phyloP scores from a whole-genome alignment of 2,113 vertebrate genomes.

The Urocynchramus pylzowi region DNA sequence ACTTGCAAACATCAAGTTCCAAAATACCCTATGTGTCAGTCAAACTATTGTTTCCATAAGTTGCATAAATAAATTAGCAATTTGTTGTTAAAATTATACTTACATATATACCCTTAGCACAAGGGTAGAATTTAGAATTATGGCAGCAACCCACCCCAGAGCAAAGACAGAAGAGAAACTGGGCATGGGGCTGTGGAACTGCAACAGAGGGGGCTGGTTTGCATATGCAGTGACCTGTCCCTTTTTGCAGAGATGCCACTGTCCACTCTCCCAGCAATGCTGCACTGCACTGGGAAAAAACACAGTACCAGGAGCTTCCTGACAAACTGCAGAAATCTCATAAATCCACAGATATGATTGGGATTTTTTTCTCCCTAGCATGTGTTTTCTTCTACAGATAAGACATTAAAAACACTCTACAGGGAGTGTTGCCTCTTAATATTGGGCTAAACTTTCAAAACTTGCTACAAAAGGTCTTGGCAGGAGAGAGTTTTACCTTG shows the following conservation, averaged over 20 bases:
- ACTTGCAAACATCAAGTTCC: background rate
- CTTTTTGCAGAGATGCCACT: background rate
- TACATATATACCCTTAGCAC: background rate
- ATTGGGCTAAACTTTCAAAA: background rate
- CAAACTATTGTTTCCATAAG: background rate
- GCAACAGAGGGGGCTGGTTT: background rate
- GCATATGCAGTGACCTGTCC: accelerated
- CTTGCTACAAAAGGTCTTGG: background rate
- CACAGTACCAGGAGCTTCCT: background rate
- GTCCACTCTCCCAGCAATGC: background rate
- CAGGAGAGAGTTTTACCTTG: background rate
- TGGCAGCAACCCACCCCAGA: background rate
- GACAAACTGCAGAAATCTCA: background rate
- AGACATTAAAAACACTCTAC: background rate
- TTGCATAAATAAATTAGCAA: background rate
- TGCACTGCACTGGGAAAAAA: background rate
- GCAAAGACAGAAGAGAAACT: background rate
- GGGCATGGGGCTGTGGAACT: background rate
- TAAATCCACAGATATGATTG: background rate
- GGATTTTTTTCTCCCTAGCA: background rate
- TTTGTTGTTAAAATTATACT: background rate
- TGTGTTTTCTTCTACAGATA: background rate
- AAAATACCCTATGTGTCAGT: background rate
- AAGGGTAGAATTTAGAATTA: background rate
- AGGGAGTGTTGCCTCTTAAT: background rate